A percentile compares a stretch with the other conserved stretches of the same genome.
phyloP scores from a whole-genome alignment of 2,113 vertebrate genomes.

The Harpagus bidentatus region DNA sequence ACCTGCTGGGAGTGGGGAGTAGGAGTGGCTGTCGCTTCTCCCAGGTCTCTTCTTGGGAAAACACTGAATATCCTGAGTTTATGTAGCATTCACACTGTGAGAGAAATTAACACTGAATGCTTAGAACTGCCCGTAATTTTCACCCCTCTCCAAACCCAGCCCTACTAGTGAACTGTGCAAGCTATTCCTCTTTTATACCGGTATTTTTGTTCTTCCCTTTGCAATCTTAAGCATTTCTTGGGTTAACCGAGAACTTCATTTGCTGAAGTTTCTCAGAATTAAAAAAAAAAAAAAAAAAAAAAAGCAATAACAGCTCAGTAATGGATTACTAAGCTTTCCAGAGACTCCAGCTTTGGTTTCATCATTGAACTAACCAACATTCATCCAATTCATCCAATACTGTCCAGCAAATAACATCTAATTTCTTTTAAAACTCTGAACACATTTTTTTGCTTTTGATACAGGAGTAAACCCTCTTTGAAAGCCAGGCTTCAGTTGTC shows the following conservation, averaged over 20 bases:
- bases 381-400: background rate
- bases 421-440: background rate
- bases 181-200: background rate
- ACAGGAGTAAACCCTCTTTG: background rate
- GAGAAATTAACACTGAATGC: background rate
- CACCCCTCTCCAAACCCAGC: accelerated
- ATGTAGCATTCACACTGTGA: accelerated
- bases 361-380: background rate
- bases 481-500: background rate
- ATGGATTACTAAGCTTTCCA: background rate
- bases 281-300: too few species aligned
- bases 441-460: background rate
- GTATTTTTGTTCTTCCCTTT: background rate
- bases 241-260: background rate
- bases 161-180: background rate
- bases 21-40: background rate
- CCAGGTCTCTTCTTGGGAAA: background rate
- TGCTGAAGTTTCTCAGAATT: background rate
- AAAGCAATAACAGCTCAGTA: too few species aligned
- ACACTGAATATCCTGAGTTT: background rate
- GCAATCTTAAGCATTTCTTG: background rate
- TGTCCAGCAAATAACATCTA: background rate
- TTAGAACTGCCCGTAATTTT: background rate
- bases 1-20: background rate
- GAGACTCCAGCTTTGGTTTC: background rate